phyloP scores from a whole-genome alignment of 2,888 invertebrate species.

The Chirona hameri region DNA sequence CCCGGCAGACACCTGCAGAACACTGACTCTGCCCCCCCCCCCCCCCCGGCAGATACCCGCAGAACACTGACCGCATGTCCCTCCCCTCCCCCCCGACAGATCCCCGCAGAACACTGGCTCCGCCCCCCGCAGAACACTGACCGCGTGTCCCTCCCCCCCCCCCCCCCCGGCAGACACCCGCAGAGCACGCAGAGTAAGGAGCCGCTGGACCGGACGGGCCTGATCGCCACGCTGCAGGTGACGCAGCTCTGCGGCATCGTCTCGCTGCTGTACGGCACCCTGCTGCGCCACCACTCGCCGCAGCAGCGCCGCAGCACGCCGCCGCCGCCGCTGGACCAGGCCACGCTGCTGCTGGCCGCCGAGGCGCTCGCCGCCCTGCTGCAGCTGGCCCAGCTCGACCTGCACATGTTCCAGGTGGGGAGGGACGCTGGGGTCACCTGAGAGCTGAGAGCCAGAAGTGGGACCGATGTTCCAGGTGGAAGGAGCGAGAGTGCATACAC shows the following conservation, averaged over 20 bases:
- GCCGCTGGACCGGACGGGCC: slow-evolving; percentile 56
- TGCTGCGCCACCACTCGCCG: slow-evolving; percentile 60
- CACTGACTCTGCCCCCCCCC: too few relatives aligned
- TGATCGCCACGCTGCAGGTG: slow-evolving; percentile 62
- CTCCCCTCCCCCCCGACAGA: too few relatives aligned
- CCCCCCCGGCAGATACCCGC: too few relatives aligned
- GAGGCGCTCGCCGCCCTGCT: slow-evolving; percentile 52
- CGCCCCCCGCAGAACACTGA: not conserved
- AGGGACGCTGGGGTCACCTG: too few relatives aligned
- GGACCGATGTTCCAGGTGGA: too few relatives aligned
- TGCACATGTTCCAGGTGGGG: slow-evolving; percentile 74
- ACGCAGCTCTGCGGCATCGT: slow-evolving; percentile 69
- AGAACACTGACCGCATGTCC: too few relatives aligned
- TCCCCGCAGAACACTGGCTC: not conserved
- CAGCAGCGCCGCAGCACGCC: slow-evolving; percentile 50
- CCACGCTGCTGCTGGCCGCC: slow-evolving; percentile 42
- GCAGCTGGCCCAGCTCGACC: slow-evolving; percentile 72
- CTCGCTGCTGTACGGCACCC: slow-evolving; percentile 59
- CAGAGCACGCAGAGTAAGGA: slow-evolving; percentile 5
- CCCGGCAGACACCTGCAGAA: too few relatives aligned
- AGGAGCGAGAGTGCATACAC: too few relatives aligned
- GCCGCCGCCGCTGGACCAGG: slow-evolving; percentile 50
- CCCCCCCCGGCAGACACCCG: slow-evolving; percentile 2
- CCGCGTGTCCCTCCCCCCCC: not conserved
- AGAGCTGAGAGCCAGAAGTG: too few relatives aligned